Conservation (phyloP, 2,113 vertebrate species). For the Otolemur garnettii region DNA sequence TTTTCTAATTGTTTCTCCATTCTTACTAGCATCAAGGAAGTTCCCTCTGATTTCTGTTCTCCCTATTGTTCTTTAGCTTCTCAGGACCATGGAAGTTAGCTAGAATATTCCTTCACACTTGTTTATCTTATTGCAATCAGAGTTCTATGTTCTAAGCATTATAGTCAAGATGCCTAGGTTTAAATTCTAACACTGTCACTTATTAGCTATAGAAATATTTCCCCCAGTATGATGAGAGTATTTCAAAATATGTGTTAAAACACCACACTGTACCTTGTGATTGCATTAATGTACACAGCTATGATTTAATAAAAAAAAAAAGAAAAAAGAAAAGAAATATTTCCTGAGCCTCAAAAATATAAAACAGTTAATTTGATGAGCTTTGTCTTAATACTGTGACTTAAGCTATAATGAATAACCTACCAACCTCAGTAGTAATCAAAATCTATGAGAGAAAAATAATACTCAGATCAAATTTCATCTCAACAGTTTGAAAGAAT, state of each 20-base stretch:
- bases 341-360: neutral
- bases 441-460: neutral
- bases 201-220: neutral
- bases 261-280: no score
- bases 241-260: no score
- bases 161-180: neutral
- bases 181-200: neutral
- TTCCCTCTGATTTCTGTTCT: neutral
- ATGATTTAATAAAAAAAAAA: no score
- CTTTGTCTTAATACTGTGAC: neutral
- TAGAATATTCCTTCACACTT: neutral
- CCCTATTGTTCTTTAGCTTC: neutral
- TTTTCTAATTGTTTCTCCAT: neutral
- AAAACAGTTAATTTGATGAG: neutral
- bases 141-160: neutral
- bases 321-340: neutral
- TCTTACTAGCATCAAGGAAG: neutral
- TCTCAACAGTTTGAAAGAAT: neutral
- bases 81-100: neutral
- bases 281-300: no score
- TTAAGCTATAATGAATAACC: neutral
- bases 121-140: accelerated
- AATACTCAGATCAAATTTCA: neutral
- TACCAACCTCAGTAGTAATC: neutral
- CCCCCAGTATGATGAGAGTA: no score